These are phyloP conservation scores for Dipodomys stephensi DNA, from an alignment of 2,113 vertebrate genomes.

Conservation along the genomic window DNA sequence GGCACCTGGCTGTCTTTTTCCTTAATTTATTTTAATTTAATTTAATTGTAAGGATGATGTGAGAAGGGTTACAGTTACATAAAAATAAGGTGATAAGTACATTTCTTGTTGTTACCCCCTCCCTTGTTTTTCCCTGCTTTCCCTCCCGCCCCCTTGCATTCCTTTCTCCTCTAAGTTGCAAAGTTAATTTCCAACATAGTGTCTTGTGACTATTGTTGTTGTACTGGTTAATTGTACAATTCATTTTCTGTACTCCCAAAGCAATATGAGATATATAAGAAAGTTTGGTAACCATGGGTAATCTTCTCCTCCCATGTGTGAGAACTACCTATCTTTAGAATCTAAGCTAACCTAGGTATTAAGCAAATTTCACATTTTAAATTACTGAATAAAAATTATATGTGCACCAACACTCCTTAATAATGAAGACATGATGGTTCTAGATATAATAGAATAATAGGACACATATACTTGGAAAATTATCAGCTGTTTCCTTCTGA, in stretches of 20 bases:
- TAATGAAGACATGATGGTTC: neutral
- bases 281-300: neutral
- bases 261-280: neutral
- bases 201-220: no score
- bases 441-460: neutral
- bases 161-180: no score
- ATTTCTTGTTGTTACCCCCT: no score
- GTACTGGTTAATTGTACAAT: neutral
- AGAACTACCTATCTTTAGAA: constrained; percentile 13
- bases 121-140: no score
- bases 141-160: no score
- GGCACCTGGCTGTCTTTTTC: no score
- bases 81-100: no score
- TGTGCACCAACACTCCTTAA: neutral
- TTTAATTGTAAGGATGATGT: no score
- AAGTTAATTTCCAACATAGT: no score
- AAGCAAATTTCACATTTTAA: constrained; percentile 17
- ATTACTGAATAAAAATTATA: neutral
- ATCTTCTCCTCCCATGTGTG: neutral
- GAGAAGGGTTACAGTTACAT: no score
- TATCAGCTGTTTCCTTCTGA: neutral
- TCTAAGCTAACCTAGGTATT: neutral
- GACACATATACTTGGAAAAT: neutral
- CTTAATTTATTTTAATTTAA: neutral
- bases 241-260: neutral